Conservation (phyloP, 2,888 invertebrate species). For the Auanema sp. region DNA sequence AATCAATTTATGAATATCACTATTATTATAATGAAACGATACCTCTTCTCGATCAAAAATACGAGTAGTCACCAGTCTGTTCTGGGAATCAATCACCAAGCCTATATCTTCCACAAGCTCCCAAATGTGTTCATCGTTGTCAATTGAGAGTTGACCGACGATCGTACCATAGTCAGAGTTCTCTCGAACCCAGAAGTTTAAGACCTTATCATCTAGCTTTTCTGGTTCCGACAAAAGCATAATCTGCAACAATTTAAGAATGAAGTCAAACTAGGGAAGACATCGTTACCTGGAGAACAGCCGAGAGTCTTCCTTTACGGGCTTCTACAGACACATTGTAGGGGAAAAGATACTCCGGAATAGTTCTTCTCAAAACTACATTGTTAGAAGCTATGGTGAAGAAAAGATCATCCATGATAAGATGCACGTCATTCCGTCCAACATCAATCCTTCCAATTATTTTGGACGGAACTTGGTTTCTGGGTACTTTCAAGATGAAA, state of each 20-base stretch:
- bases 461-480: background rate
- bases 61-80: constrained; percentile 7
- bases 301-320: constrained; percentile 7
- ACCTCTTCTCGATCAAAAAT: constrained; percentile 15
- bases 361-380: background rate
- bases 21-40: background rate
- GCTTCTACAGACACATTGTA: background rate
- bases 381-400: background rate
- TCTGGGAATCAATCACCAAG: background rate
- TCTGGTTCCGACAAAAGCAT: background rate
- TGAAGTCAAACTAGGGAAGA: too few species aligned
- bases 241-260: too few species aligned
- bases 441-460: constrained; percentile 22
- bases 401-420: background rate
- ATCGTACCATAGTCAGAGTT: constrained; percentile 21
- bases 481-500: constrained; percentile 6
- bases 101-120: constrained; percentile 3
- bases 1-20: background rate
- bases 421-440: constrained; percentile 26
- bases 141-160: constrained; percentile 11
- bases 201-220: background rate
- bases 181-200: constrained; percentile 15
- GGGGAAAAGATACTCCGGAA: background rate
- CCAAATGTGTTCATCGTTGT: background rate
- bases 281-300: constrained; percentile 4